Evolutionary conservation across 1,140 invertebrate species (phyloP).

Genomic region (Episyrphus balteatus): DNA sequence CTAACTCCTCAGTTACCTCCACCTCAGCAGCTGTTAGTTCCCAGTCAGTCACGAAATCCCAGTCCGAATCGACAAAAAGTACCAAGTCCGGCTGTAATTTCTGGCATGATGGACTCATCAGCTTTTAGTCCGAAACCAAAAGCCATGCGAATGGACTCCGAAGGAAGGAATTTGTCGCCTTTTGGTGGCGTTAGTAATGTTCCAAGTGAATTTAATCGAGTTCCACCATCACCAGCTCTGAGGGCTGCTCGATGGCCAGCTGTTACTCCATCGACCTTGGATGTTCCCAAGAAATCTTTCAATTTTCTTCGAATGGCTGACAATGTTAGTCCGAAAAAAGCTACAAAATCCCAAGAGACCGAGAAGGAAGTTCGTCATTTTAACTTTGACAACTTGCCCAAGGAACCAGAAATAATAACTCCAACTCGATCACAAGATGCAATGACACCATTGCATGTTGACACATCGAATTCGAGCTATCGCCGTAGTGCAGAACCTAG

Average conservation of each 20-base stretch:
- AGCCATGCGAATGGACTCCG: not conserved
- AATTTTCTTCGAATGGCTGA: constrained; percentile 33
- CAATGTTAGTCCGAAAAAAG: constrained; percentile 27
- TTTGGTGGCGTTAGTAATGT: constrained; percentile 31
- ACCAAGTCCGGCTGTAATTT: constrained; percentile 10
- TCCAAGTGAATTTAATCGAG: constrained; percentile 28
- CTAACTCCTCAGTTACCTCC: constrained; percentile 37
- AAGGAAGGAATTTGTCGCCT: constrained; percentile 19
- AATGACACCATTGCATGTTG: constrained; percentile 21
- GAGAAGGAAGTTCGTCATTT: constrained; percentile 40
- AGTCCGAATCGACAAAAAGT: constrained; percentile 24
- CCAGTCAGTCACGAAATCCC: constrained; percentile 1
- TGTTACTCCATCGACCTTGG: not conserved
- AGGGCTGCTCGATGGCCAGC: constrained; percentile 20
- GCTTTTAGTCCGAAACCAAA: not conserved
- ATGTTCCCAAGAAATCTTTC: constrained; percentile 14
- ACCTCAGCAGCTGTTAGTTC: constrained; percentile 21
- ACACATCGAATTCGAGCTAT: constrained; percentile 6
- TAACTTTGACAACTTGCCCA: constrained; percentile 42
- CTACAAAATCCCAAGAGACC: constrained; percentile 8
- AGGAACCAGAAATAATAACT: constrained; percentile 1
- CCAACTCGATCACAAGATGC: constrained; percentile 3
- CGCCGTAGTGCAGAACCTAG: no score
- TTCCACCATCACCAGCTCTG: constrained; percentile 23
- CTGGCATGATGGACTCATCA: not conserved